Percentiles rank a stretch among this genome's conserved stretches.
Conservation (phyloP, 2,113 vertebrate genomes). For the Chamaetylas fuelleborni region DNA sequence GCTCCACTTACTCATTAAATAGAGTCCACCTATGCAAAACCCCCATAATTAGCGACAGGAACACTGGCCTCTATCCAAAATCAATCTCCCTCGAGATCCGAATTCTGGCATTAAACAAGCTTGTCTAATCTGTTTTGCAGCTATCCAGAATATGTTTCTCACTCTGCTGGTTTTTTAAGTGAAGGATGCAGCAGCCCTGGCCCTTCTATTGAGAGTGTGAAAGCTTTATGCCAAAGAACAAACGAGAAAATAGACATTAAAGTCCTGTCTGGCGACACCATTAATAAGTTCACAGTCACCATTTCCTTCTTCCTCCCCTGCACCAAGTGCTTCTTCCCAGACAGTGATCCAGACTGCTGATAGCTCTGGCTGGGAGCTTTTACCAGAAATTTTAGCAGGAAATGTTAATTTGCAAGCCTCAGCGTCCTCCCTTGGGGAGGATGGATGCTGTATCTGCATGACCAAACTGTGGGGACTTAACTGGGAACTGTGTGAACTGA, state of each 20-base stretch:
- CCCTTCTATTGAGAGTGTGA: not conserved
- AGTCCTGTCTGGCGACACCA: slow-evolving; percentile 49
- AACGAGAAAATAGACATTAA: slow-evolving; percentile 47
- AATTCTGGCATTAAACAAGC: not conserved
- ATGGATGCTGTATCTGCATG: not conserved
- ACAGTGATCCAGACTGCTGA: slow-evolving; percentile 63
- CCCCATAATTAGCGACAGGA: not conserved
- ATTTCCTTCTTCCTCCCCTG: slow-evolving; percentile 65
- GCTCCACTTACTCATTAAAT: not conserved
- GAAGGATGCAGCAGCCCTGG: not conserved
- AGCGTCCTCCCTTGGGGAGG: slow-evolving; percentile 24
- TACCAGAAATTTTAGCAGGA: slow-evolving; percentile 67
- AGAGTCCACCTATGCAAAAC: not conserved
- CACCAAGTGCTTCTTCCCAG: slow-evolving; percentile 66
- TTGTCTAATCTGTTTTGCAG: not conserved
- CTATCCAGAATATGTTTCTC: not conserved
- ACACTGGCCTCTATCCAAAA: not conserved
- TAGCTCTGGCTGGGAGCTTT: slow-evolving; percentile 58
- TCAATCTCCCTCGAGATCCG: not conserved
- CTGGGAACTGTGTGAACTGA: too few relatives aligned
- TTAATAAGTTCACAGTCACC: slow-evolving; percentile 61
- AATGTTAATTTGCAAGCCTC: slow-evolving; percentile 43
- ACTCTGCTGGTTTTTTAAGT: not conserved
- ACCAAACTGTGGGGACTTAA: not conserved
- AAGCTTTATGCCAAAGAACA: slow-evolving; percentile 21